A percentile compares a stretch with the other conserved stretches of the same genome.
These are phyloP conservation scores for Elgaria multicarinata DNA, from an alignment of 2,113 vertebrate genomes.

Conservation along the genomic window DNA sequence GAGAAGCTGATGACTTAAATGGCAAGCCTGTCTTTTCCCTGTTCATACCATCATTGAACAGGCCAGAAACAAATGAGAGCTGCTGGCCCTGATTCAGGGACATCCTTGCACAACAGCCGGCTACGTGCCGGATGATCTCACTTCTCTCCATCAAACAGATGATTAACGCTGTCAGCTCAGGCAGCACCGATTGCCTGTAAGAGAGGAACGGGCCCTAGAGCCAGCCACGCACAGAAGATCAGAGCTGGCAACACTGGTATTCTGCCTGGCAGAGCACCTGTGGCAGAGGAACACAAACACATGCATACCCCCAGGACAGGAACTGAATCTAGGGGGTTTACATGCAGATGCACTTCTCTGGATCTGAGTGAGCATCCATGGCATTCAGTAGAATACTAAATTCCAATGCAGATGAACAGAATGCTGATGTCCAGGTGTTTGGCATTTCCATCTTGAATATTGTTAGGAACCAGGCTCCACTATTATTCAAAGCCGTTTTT, in stretches of 20 bases:
- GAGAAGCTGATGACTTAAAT: background rate
- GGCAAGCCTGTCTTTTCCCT: background rate
- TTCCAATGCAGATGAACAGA: background rate
- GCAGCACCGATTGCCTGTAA: background rate
- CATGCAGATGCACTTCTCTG: background rate
- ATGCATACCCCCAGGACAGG: background rate
- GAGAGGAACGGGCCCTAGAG: background rate
- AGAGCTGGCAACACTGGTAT: background rate
- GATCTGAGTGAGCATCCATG: background rate
- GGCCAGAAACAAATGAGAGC: background rate
- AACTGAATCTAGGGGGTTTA: background rate
- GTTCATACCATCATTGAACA: background rate
- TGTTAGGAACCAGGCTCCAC: background rate
- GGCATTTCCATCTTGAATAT: background rate
- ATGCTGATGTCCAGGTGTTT: conserved; percentile 1
- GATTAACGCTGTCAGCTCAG: conserved; percentile 15
- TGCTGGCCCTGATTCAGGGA: background rate
- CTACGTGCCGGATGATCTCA: background rate
- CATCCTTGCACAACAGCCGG: background rate
- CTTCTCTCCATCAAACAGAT: conserved; percentile 10
- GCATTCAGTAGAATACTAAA: conserved; percentile 1
- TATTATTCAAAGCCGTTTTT: background rate
- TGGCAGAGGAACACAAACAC: background rate
- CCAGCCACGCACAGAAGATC: background rate
- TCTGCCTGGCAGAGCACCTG: background rate